Conservation (phyloP, 2,113 vertebrate species). For the Neopipo cinnamomea region DNA sequence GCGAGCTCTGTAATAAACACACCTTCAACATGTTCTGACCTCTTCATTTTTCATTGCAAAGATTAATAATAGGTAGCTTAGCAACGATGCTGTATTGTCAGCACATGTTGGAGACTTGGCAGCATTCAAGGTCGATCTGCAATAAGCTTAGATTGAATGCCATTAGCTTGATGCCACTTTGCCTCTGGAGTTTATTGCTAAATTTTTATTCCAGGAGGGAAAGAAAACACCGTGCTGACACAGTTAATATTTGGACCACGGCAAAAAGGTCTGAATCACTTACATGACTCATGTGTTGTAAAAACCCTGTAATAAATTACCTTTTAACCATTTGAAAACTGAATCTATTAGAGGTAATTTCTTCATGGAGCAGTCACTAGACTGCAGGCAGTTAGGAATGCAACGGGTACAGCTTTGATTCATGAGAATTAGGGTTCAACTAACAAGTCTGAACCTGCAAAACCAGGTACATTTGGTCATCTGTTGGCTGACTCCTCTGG, state of each 20-base stretch:
- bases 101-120: slow-evolving; percentile 60
- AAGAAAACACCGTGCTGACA: neutral
- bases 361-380: neutral
- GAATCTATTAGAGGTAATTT: neutral
- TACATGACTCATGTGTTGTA: neutral
- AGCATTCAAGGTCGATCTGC: slow-evolving; percentile 67
- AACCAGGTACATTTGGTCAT: neutral
- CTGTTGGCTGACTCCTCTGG: neutral
- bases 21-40: slow-evolving; percentile 57
- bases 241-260: neutral
- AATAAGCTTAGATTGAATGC: slow-evolving; percentile 57
- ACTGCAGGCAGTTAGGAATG: neutral
- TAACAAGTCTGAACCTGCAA: neutral
- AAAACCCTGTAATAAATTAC: neutral
- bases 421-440: neutral
- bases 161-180: slow-evolving; percentile 52
- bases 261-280: neutral
- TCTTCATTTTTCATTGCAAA: slow-evolving; percentile 67
- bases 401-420: neutral
- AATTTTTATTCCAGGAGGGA: slow-evolving; percentile 21
- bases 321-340: neutral
- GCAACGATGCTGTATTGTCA: slow-evolving; percentile 70
- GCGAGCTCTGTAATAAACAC: slow-evolving; percentile 50
- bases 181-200: slow-evolving; percentile 56
- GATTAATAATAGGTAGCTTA: slow-evolving; percentile 74